A percentile compares a stretch with the other conserved stretches of the same genome.
These are phyloP conservation scores for Ochotona curzoniae DNA, from an alignment of 2,113 vertebrate genomes.

Conservation along the genomic window DNA sequence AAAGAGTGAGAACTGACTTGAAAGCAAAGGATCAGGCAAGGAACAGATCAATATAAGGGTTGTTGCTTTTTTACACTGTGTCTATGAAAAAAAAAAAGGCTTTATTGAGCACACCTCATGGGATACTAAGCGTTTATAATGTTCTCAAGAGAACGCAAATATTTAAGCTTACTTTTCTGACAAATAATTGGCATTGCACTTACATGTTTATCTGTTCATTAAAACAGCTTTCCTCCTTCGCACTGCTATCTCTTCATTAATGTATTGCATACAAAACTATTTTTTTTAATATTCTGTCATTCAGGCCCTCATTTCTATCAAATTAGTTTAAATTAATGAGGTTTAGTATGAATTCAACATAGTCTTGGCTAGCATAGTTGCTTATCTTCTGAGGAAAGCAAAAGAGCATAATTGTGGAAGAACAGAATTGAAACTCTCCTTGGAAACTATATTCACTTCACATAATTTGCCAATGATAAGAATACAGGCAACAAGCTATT, in stretches of 20 bases:
- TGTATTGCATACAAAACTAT: not conserved
- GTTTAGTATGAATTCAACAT: not conserved
- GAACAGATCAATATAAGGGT: not conserved
- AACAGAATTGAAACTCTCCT: constrained; percentile 74
- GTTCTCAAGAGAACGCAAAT: constrained; percentile 50
- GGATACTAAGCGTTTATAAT: constrained; percentile 44
- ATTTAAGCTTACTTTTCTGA: not conserved
- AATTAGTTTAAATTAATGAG: constrained; percentile 4
- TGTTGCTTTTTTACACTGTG: not conserved
- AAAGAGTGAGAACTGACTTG: not conserved
- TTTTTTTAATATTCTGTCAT: not conserved
- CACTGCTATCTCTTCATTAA: not conserved
- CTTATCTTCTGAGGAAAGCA: not conserved
- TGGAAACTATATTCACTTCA: constrained; percentile 66
- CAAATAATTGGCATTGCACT: not conserved
- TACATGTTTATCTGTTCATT: not conserved
- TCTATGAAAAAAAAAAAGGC: not conserved
- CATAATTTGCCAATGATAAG: constrained; percentile 76
- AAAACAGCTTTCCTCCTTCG: not conserved
- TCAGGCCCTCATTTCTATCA: not conserved
- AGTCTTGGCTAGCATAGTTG: not conserved
- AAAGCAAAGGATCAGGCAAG: not conserved
- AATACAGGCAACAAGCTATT: not conserved
- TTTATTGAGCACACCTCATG: not conserved
- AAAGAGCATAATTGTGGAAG: constrained; percentile 70